phyloP scores from a whole-genome alignment of 2,888 invertebrate species.

The Diplolepis rosae region DNA sequence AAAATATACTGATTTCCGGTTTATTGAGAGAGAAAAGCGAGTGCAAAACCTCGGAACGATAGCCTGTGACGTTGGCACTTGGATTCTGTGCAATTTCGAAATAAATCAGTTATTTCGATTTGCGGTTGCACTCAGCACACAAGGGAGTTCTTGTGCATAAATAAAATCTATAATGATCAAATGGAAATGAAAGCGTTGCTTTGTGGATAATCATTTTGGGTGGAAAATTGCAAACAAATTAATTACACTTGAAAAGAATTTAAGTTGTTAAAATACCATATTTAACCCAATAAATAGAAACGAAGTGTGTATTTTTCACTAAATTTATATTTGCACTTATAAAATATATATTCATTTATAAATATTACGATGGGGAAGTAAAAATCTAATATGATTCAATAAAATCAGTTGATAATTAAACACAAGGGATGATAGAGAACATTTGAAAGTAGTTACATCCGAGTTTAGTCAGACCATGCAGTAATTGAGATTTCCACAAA shows the following conservation, averaged over 20 bases:
- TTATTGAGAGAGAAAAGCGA: constrained; percentile 13
- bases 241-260: too few relatives aligned
- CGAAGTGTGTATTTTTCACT: too few relatives aligned
- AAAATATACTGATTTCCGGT: not conserved
- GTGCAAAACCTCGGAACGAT: constrained; percentile 21
- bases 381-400: too few relatives aligned
- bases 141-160: not conserved
- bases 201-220: not conserved
- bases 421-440: not conserved
- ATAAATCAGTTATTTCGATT: constrained; percentile 20
- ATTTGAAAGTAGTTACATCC: not conserved
- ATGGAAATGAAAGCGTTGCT: not conserved
- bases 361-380: too few relatives aligned
- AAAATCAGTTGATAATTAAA: not conserved
- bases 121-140: not conserved
- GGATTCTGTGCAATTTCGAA: not conserved
- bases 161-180: constrained; percentile 9
- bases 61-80: not conserved
- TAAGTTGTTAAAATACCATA: too few relatives aligned
- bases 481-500: not conserved
- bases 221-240: not conserved
- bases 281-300: too few relatives aligned
- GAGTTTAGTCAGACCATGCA: not conserved
- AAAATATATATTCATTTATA: too few relatives aligned
- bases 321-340: too few relatives aligned